phyloP scores from a whole-genome alignment of 2,888 invertebrate genomes.

The Smittia aterrima region DNA sequence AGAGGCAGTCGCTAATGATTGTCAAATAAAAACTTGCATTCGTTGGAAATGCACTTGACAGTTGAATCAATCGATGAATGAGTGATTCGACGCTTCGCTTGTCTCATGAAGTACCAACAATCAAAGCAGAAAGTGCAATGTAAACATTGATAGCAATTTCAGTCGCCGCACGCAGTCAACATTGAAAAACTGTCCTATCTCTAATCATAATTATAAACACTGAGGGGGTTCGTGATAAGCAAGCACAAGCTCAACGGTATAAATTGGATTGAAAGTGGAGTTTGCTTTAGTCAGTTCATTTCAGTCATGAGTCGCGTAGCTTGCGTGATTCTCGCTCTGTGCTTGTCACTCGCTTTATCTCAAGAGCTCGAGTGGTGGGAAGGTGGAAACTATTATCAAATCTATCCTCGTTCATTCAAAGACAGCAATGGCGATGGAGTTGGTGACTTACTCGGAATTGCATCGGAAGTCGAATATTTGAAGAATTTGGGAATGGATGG shows the following conservation, averaged over 20 bases:
- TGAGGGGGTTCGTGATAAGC: too few relatives aligned
- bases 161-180: neutral
- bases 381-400: conserved; percentile 18
- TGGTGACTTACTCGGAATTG: conserved; percentile 71
- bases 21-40: neutral
- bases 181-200: neutral
- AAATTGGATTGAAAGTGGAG: too few relatives aligned
- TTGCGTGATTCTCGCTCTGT: neutral
- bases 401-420: conserved; percentile 67
- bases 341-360: neutral
- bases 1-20: neutral
- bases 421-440: conserved; percentile 72
- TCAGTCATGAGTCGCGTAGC: neutral
- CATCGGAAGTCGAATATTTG: conserved; percentile 55
- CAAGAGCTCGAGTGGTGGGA: conserved; percentile 2
- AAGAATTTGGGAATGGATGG: conserved; percentile 55
- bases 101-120: neutral
- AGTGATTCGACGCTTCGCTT: neutral
- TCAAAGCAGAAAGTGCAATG: conserved; percentile 2
- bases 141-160: conserved; percentile 1
- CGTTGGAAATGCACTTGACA: conserved; percentile 12
- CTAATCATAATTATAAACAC: neutral
- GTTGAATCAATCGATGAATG: neutral
- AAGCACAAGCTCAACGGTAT: too few relatives aligned
- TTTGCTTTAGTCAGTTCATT: neutral